Evolutionary conservation across 2,888 invertebrate species (phyloP).

Genomic region (Acleris laterana): DNA sequence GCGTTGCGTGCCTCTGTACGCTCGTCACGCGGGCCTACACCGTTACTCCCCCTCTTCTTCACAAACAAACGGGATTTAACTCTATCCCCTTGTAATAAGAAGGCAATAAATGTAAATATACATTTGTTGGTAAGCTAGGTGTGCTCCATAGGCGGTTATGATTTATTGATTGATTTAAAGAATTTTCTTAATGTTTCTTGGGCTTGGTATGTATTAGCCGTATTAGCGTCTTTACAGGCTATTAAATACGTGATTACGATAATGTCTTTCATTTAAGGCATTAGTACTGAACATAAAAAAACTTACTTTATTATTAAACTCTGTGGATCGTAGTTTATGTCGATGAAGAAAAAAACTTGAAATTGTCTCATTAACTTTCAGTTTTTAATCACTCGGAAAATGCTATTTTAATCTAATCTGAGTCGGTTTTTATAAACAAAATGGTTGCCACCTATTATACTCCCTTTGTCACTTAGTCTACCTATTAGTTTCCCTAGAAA

Average conservation of each 20-base stretch:
- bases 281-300: too few species aligned
- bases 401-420: too few species aligned
- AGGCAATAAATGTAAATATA: constrained; percentile 39
- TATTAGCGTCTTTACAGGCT: constrained; percentile 10
- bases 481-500: too few species aligned
- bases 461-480: too few species aligned
- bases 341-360: too few species aligned
- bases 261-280: background rate
- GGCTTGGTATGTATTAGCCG: constrained; percentile 19
- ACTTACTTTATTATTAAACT: too few species aligned
- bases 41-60: constrained; percentile 54
- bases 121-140: constrained; percentile 38
- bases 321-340: too few species aligned
- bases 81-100: constrained; percentile 47
- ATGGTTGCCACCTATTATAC: too few species aligned
- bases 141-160: constrained; percentile 44
- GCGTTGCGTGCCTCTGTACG: constrained; percentile 42
- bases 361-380: too few species aligned
- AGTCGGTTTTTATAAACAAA: too few species aligned
- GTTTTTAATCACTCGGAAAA: too few species aligned
- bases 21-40: constrained; percentile 63
- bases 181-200: constrained; percentile 39
- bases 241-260: constrained; percentile 1
- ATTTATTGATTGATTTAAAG: constrained; percentile 51
- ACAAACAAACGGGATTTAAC: constrained; percentile 47